Evolutionary conservation across 1,140 invertebrate genomes (phyloP).

Genomic region (Drosophila burlai): DNA sequence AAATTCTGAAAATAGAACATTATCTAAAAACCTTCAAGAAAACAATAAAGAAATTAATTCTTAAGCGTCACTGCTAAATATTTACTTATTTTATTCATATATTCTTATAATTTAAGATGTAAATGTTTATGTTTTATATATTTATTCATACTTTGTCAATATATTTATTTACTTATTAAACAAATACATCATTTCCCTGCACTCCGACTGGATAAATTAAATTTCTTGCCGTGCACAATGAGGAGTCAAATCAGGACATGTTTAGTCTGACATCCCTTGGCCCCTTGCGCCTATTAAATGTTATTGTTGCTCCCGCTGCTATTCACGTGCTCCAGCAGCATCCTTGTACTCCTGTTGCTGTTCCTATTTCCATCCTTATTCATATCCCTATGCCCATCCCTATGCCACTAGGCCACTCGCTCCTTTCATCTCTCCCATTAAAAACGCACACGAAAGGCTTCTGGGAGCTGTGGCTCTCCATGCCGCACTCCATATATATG

Average conservation of each 20-base stretch:
- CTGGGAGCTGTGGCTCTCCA: constrained; percentile 25
- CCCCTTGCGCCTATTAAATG: constrained; percentile 30
- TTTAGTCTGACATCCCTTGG: constrained; percentile 37
- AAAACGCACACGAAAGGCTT: constrained; percentile 59
- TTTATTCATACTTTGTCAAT: background rate
- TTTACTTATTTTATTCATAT: background rate
- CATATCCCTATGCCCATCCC: constrained; percentile 6
- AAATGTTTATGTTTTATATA: background rate
- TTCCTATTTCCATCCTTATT: constrained; percentile 11
- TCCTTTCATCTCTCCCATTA: constrained; percentile 43
- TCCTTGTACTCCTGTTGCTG: constrained; percentile 15
- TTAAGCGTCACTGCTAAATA: background rate
- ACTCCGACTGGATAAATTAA: too few species aligned
- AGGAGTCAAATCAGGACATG: constrained; percentile 30
- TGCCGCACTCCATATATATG: background rate
- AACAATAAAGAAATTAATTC: background rate
- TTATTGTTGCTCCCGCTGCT: constrained; percentile 45
- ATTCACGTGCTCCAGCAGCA: constrained; percentile 29
- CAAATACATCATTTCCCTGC: too few species aligned
- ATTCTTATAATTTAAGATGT: background rate
- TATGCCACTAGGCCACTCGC: background rate
- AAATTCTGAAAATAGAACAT: background rate
- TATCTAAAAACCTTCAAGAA: too few species aligned
- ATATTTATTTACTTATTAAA: background rate
- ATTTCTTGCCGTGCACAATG: constrained; percentile 5